Evolutionary conservation across 2,888 invertebrate species (phyloP), one percentile per base, ranked within the genome.

Genomic region (Eupithecia vulgata): DNA sequence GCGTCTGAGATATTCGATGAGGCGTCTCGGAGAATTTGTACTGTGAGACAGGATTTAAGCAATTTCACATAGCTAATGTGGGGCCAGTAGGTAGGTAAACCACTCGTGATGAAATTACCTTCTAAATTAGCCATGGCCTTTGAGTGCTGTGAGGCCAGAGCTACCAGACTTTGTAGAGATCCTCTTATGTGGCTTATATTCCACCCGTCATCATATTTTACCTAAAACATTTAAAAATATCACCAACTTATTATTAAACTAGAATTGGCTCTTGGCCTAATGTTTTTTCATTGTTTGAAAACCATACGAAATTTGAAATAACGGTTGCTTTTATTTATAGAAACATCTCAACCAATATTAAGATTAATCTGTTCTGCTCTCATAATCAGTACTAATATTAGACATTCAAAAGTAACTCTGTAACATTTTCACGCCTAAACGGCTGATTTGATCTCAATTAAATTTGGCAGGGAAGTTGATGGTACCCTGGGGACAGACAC

Each of bases 101-200:
- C 17, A 17, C 48, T 12, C 25, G 12, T 52, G 52, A 37, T 17
- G 1, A 62, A 62, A 64, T 61, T 80, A 95, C 96, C 96, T 91
- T 95, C 95, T 77, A 98, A 93, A 80, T 96, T 95, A 67, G 91
- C 85, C 96, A 98, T 96, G 75, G 95, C 93, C 69, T 96, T 95
- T 0, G 96, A 95, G 91, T 98, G 97, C 83, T 98, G 97, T 64
- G 96, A 94, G 0, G 96, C 95, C 64, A 99, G 90, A 1, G 97
- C 95, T 77, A 96, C 96, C 62, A 99, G 96, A 78, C 98, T 97
- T 83, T 97, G 96, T 5, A 99, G 93, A 83, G 98, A 98, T n/a
- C 98, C 98, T 82, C 98, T 95, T 83, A 98, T 98, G 86, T 98
- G 98, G 81, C 97, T 96, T 73, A 97, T 96, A 84, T 98, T 97